Evolutionary conservation across 2,888 invertebrate species (phyloP).

Genomic region (Conus canariensis): DNA sequence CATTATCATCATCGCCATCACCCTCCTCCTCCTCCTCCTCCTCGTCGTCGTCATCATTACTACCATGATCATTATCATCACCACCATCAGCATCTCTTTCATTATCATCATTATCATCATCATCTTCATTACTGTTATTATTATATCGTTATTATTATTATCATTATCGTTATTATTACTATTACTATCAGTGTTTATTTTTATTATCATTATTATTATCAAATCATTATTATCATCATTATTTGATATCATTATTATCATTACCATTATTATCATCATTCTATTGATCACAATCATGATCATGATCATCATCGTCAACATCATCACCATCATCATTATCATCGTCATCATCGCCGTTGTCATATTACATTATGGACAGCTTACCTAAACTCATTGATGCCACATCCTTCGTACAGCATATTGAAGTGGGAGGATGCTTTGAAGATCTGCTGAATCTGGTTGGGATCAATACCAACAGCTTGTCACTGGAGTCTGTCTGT

Average conservation of each 20-base stretch:
- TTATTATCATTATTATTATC: neutral
- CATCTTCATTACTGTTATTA: too few species aligned
- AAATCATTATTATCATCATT: neutral
- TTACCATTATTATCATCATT: neutral
- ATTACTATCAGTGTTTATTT: neutral
- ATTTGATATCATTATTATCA: too few species aligned
- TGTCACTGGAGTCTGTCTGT: too few species aligned
- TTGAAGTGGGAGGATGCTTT: slow-evolving; percentile 31
- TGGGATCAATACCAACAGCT: neutral
- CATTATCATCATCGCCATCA: too few species aligned
- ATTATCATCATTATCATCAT: too few species aligned
- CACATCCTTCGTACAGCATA: slow-evolving; percentile 39
- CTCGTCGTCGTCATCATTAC: too few species aligned
- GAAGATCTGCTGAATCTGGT: slow-evolving; percentile 42
- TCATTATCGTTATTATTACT: too few species aligned
- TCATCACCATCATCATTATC: neutral
- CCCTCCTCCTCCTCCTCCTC: too few species aligned
- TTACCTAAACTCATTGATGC: slow-evolving; percentile 43
- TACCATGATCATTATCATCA: too few species aligned
- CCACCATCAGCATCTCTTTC: too few species aligned
- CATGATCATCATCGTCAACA: neutral
- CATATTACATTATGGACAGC: neutral
- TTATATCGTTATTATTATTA: too few species aligned
- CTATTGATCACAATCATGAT: neutral
- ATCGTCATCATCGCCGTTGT: too few species aligned